Evolutionary conservation across 1,140 invertebrate genomes (phyloP).

Genomic region (Panagrolaimus sp.): DNA sequence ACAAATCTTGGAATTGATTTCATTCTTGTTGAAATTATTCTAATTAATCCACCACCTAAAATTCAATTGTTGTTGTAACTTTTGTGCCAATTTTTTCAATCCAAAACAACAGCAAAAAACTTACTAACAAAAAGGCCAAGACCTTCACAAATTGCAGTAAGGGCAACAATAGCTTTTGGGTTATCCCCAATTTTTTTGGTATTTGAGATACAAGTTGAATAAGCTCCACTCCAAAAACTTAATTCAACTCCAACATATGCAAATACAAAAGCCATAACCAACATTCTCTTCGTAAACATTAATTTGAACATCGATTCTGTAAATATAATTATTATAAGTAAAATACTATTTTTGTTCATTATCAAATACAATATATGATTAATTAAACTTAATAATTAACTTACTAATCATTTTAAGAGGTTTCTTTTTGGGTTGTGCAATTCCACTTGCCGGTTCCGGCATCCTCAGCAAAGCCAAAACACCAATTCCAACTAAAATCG

Average conservation of each 20-base stretch:
- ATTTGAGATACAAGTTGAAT: constrained; percentile 47
- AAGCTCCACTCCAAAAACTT: constrained; percentile 45
- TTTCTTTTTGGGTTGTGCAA: background rate
- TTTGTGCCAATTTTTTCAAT: too few relatives aligned
- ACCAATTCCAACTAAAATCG: constrained; percentile 22
- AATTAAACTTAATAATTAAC: background rate
- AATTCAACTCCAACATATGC: constrained; percentile 48
- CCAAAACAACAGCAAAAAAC: constrained; percentile 19
- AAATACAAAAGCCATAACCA: constrained; percentile 39
- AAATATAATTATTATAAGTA: background rate
- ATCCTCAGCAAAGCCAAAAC: constrained; percentile 19
- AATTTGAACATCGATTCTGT: background rate
- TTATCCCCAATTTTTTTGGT: constrained; percentile 37
- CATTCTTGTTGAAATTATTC: background rate
- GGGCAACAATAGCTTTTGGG: constrained; percentile 44
- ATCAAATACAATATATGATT: background rate
- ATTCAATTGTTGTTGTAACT: too few relatives aligned
- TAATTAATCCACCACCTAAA: background rate
- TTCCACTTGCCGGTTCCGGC: background rate
- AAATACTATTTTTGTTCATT: background rate
- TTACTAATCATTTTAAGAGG: too few relatives aligned
- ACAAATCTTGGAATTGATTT: constrained; percentile 74
- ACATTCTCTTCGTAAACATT: constrained; percentile 29
- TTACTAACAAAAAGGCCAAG: constrained; percentile 42
- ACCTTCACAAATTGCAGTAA: constrained; percentile 45